These are phyloP conservation scores for Pycnomerus fuliginosus DNA, from an alignment of 2,888 invertebrate species.

Conservation along the genomic window DNA sequence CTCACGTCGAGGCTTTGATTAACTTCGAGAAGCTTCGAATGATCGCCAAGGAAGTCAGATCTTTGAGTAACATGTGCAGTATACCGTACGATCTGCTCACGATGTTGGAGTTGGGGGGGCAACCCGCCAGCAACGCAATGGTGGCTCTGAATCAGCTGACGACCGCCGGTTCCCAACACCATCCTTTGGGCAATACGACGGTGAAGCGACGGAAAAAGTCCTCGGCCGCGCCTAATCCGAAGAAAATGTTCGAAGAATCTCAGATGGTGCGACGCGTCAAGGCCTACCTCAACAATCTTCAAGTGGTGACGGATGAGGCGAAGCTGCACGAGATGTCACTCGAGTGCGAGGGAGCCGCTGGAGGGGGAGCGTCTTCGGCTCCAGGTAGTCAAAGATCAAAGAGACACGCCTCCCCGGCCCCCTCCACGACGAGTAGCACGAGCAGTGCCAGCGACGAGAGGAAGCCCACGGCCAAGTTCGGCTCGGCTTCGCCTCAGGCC, in stretches of 20 bases:
- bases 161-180: slow-evolving; percentile 64
- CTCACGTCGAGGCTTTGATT: slow-evolving; percentile 81
- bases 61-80: slow-evolving; percentile 92
- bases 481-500: slow-evolving; percentile 95
- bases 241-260: slow-evolving; percentile 98
- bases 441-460: slow-evolving; percentile 80
- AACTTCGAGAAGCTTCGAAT: slow-evolving; percentile 98
- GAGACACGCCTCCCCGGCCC: slow-evolving; percentile 89
- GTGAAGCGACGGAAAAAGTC: slow-evolving; percentile 89
- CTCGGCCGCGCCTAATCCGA: slow-evolving; percentile 88
- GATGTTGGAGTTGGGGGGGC: slow-evolving; percentile 81
- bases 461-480: slow-evolving; percentile 67
- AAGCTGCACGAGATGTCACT: slow-evolving; percentile 84
- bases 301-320: slow-evolving; percentile 90
- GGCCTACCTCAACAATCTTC: slow-evolving; percentile 90
- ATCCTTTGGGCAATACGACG: slow-evolving; percentile 71
- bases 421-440: slow-evolving; percentile 89
- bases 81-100: slow-evolving; percentile 87
- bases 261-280: slow-evolving; percentile 98
- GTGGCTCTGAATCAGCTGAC: slow-evolving; percentile 85
- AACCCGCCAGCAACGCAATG: slow-evolving; percentile 86
- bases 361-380: slow-evolving; percentile 56
- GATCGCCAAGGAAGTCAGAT: slow-evolving; percentile 94
- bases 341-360: slow-evolving; percentile 81
- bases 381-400: slow-evolving; percentile 56